Conservation (phyloP, 2,888 invertebrate species). For the Drosophila picticornis region DNA sequence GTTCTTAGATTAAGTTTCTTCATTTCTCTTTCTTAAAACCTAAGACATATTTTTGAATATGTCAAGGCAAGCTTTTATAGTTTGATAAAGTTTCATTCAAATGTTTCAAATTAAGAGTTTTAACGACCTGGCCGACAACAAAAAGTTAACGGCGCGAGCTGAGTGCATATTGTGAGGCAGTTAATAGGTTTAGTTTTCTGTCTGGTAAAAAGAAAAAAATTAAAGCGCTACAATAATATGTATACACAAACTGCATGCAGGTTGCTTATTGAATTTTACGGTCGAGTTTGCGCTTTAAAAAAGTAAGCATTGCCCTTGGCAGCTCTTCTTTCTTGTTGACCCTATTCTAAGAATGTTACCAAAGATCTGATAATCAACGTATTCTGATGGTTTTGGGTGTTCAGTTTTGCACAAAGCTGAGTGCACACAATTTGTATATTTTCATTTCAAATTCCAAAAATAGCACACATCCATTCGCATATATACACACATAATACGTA, state of each 20-base stretch:
- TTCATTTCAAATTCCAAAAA: slow-evolving; percentile 15
- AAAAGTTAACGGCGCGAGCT: slow-evolving; percentile 28
- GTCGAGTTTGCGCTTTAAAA: not conserved
- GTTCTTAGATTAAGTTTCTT: not conserved
- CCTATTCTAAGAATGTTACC: slow-evolving; percentile 7
- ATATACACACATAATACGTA: slow-evolving; percentile 1
- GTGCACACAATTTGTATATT: slow-evolving; percentile 38
- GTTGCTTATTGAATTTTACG: not conserved
- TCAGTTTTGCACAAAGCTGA: slow-evolving; percentile 54
- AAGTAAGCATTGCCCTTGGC: not conserved
- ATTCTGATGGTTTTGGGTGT: slow-evolving; percentile 37
- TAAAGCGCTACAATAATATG: slow-evolving; percentile 32
- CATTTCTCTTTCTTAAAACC: no score
- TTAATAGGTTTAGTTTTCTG: not conserved
- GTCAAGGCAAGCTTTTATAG: not conserved
- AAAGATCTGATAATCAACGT: slow-evolving; percentile 42
- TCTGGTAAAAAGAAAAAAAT: slow-evolving; percentile 18
- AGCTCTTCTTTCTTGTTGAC: slow-evolving; percentile 13
- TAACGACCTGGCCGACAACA: slow-evolving; percentile 9
- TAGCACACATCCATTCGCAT: not conserved
- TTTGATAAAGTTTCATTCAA: not conserved
- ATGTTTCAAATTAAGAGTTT: not conserved
- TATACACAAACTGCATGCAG: slow-evolving; percentile 31
- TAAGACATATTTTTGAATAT: not conserved
- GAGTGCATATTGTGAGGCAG: slow-evolving; percentile 19